Evolutionary conservation across 1,140 invertebrate genomes (phyloP), one percentile per base, ranked within the genome.

Genomic region (Potamilus streckersoni): DNA sequence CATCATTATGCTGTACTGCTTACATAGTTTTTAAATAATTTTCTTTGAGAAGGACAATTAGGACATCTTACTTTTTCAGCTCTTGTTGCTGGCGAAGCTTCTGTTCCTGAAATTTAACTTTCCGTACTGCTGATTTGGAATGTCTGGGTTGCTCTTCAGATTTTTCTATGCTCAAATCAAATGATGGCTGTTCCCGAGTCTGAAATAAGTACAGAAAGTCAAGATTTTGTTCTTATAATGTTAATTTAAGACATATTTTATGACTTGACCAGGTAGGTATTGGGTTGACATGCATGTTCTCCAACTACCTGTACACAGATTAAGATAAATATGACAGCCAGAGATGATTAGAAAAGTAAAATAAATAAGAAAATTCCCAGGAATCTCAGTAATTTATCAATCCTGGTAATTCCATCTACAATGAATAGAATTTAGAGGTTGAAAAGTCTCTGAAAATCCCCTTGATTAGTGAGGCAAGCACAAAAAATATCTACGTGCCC

Each of bases 41-140:
- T 49, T 49, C 38, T 49, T 49, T 49, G 38, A 49, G 38, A 49
- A 49, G 38, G 38, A 8, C 6, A 49, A 8, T 49, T 49, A 49
- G 38, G 38, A 49, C 38, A 49, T 49, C 80, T 71, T 72, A 84
- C 83, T 82, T 84, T 73, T 84, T 83, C 64, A 84, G 20, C 11
- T 66, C 64, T 71, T 84, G 80, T 73, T 82, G 82, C 63, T 80
- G 70, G 61, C 80, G 79, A 17, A 84, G 63, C 65, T 65, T 72
- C n/a, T 70, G 23, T 73, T 82, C 83, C 56, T 81, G 72, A 31
- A 77, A 59, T 71, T 79, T 79, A 23, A 79, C 76, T 71, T 65
- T 80, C 55, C 74, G 69, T 27, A 83, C 71, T 31, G 79, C 78
- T 2, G 76, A 78, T 49, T 73, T 61, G 2, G 78, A 75, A 62